phyloP scores from a whole-genome alignment of 2,888 invertebrate genomes.

The Cacoxenus indagator region DNA sequence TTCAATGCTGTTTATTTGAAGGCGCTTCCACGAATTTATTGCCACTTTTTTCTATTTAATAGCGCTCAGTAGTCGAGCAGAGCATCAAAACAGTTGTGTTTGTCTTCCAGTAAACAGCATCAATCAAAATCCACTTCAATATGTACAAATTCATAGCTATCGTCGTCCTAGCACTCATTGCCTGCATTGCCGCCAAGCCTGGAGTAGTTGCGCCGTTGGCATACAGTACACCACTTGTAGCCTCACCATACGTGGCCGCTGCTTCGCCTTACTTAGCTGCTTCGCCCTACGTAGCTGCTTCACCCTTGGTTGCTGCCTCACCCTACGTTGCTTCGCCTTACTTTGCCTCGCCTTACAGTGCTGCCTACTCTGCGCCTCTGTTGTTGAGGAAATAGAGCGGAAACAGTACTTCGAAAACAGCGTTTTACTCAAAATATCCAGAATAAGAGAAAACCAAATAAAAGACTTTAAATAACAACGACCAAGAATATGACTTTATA shows the following conservation, averaged over 20 bases:
- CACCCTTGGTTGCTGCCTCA: conserved; percentile 41
- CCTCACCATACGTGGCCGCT: conserved; percentile 49
- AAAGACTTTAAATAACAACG: neutral
- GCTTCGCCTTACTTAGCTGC: conserved; percentile 56
- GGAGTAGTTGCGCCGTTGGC: conserved; percentile 65
- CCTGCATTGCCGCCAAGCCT: conserved; percentile 63
- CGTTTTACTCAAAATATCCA: neutral
- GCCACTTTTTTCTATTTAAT: conserved; percentile 48
- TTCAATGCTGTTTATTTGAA: conserved; percentile 33
- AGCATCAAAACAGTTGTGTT: conserved; percentile 54
- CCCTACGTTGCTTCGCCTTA: conserved; percentile 50
- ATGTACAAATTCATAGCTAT: conserved; percentile 58
- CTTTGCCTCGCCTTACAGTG: conserved; percentile 48
- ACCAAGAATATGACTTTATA: neutral
- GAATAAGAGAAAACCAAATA: neutral
- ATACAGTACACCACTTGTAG: conserved; percentile 57
- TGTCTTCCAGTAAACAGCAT: conserved; percentile 41
- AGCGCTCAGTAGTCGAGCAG: conserved; percentile 12
- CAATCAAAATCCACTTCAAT: conserved; percentile 33
- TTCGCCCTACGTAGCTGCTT: conserved; percentile 45
- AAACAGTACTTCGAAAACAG: neutral
- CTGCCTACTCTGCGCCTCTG: conserved; percentile 52
- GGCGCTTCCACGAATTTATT: conserved; percentile 36
- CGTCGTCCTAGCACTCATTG: conserved; percentile 61
- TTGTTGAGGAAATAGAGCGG: conserved; percentile 56